Evolutionary conservation across 2,797 vertebrate species (phyloP).

Genomic region (Chromis chromis): DNA sequence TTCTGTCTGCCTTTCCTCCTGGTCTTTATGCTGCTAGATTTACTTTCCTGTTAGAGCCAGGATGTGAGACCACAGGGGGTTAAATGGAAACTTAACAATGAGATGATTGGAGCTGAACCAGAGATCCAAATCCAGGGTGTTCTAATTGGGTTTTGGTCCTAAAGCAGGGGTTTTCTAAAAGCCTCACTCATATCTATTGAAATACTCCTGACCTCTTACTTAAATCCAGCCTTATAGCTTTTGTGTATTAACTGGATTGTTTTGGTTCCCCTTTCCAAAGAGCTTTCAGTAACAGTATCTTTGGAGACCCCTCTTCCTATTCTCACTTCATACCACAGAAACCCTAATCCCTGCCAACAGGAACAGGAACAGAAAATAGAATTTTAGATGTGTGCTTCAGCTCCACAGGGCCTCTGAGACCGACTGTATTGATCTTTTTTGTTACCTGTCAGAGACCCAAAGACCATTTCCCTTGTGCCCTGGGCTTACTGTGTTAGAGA

Average conservation of each 20-base stretch:
- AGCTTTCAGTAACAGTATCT: conserved; percentile 13
- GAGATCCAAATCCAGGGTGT: conserved; percentile 21
- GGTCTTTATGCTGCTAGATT: conserved; percentile 28
- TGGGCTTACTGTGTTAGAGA: conserved; percentile 39
- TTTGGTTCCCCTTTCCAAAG: conserved; percentile 11
- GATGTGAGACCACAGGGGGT: conserved; percentile 18
- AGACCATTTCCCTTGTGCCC: conserved; percentile 39
- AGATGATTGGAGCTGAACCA: conserved; percentile 31
- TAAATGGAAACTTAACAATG: conserved; percentile 44
- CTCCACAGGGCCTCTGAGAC: conserved; percentile 40
- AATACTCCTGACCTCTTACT: conserved; percentile 13
- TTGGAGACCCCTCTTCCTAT: conserved; percentile 17
- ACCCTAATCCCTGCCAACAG: conserved; percentile 10
- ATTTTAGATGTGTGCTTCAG: conserved; percentile 38
- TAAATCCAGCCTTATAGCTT: background rate
- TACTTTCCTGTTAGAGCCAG: conserved; percentile 20
- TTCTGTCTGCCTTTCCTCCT: conserved; percentile 26
- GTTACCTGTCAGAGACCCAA: conserved; percentile 37
- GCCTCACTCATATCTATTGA: conserved; percentile 20
- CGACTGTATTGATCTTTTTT: conserved; percentile 60
- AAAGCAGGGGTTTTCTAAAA: conserved; percentile 20
- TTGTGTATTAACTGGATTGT: conserved; percentile 12
- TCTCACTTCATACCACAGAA: conserved; percentile 28
- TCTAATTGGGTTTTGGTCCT: conserved; percentile 36
- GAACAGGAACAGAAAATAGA: conserved; percentile 42